phyloP scores from a whole-genome alignment of 35 echinoderm and acorn worm genomes.

The Eucidaris tribuloides region DNA sequence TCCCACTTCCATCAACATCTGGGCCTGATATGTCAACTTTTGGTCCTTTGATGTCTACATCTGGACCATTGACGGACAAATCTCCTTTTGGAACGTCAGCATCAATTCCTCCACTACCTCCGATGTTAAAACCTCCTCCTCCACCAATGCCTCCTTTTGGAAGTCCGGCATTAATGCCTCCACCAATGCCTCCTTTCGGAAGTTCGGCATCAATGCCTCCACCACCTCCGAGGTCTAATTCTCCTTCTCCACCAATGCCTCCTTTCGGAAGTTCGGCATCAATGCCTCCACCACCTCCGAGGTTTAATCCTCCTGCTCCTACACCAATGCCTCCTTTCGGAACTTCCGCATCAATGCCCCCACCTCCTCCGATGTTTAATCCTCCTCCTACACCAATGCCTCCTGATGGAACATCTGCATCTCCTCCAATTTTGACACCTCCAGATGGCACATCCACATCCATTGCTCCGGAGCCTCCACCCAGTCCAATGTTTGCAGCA shows the following conservation, averaged over 20 bases:
- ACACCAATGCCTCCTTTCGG: conserved; percentile 16
- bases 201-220: conserved; percentile 12
- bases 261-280: conserved; percentile 52
- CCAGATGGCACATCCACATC: conserved; percentile 13
- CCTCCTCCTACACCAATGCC: neutral
- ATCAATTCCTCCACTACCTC: neutral
- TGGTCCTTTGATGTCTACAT: neutral
- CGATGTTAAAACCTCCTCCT: neutral
- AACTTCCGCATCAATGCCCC: conserved; percentile 5
- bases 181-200: conserved; percentile 14
- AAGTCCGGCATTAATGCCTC: neutral
- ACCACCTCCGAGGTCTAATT: conserved; percentile 5
- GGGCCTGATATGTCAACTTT: conserved; percentile 9
- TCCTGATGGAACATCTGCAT: neutral
- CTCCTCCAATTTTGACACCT: conserved; percentile 18
- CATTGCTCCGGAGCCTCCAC: neutral
- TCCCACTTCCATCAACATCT: too few species aligned
- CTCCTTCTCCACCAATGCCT: neutral
- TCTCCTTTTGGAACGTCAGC: neutral
- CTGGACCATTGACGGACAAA: too few species aligned
- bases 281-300: conserved; percentile 27
- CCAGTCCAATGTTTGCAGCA: conserved; percentile 11
- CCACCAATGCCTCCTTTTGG: neutral
- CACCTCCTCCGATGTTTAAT: neutral
- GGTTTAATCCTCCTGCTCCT: conserved; percentile 7